Evolutionary conservation across 2,113 vertebrate genomes (phyloP).

Genomic region (Oncorhynchus clarkii): DNA sequence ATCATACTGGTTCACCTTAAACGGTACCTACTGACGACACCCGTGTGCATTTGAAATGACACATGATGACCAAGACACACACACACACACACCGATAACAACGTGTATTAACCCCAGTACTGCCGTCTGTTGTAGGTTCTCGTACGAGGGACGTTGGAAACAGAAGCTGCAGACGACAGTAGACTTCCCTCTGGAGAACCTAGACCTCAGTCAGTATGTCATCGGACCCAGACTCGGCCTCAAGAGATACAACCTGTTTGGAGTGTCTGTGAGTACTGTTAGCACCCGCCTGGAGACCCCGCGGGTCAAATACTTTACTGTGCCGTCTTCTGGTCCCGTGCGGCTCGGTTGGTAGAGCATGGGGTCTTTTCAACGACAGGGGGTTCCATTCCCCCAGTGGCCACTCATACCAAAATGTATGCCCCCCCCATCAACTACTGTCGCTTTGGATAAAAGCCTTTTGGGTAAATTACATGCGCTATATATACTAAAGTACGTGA

Average conservation of each 20-base stretch:
- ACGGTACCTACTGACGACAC: conserved; percentile 72
- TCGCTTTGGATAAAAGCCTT: too few relatives aligned
- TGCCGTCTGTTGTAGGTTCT: conserved; percentile 79
- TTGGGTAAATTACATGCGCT: too few relatives aligned
- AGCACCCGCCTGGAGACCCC: too few relatives aligned
- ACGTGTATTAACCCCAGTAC: not conserved
- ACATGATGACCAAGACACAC: too few relatives aligned
- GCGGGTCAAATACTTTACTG: too few relatives aligned
- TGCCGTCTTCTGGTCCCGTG: too few relatives aligned
- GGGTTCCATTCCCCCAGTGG: too few relatives aligned
- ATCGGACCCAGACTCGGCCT: conserved; percentile 88
- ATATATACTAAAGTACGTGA: too few relatives aligned
- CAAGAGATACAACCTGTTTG: conserved; percentile 92
- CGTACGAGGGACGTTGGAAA: conserved; percentile 95
- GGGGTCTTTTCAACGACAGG: too few relatives aligned
- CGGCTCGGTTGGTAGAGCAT: too few relatives aligned
- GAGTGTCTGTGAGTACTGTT: conserved; percentile 87
- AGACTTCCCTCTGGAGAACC: conserved; percentile 89
- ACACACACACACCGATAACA: not conserved
- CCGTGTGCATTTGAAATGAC: not conserved
- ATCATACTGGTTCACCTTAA: conserved; percentile 95
- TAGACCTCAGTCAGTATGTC: conserved; percentile 91
- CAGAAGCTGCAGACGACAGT: conserved; percentile 95
- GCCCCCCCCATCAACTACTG: too few relatives aligned
- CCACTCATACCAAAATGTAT: too few relatives aligned